Conservation (phyloP, 2,888 invertebrate species). For the Apodemia zela region DNA sequence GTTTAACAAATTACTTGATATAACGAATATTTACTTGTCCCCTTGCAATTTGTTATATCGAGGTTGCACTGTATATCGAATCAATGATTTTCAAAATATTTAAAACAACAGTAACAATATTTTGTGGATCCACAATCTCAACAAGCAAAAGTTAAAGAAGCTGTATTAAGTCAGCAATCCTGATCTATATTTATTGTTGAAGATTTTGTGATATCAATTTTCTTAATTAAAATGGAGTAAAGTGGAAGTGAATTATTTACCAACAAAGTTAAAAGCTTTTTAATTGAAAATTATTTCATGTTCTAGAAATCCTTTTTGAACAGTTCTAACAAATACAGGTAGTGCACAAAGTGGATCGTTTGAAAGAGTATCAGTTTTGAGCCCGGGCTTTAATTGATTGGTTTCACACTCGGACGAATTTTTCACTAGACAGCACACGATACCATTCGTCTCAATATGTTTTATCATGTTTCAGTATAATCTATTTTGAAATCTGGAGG, state of each 20-base stretch:
- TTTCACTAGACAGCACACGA: slow-evolving; percentile 38
- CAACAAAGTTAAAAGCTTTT: slow-evolving; percentile 9
- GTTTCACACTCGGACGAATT: slow-evolving; percentile 44
- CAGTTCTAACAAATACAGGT: slow-evolving; percentile 2
- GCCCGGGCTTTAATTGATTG: slow-evolving; percentile 44
- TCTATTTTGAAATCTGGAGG: no score
- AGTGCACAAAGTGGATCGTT: slow-evolving; percentile 19
- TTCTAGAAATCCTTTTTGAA: background rate
- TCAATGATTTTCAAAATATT: no score
- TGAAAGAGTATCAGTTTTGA: slow-evolving; percentile 27
- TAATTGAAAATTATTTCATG: slow-evolving; percentile 6
- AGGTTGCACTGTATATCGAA: no score
- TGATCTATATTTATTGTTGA: background rate
- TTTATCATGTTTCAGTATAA: background rate
- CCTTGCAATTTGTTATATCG: no score
- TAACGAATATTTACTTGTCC: no score
- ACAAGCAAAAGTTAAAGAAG: background rate
- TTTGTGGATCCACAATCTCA: no score
- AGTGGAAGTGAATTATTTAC: background rate
- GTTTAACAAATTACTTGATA: no score
- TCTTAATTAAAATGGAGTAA: slow-evolving; percentile 6
- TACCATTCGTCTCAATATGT: slow-evolving; percentile 14
- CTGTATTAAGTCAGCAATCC: background rate
- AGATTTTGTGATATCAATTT: slow-evolving; percentile 10
- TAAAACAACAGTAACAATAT: no score